phyloP scores from a whole-genome alignment of 2,888 invertebrate genomes.

The Ornithoptera priamus region DNA sequence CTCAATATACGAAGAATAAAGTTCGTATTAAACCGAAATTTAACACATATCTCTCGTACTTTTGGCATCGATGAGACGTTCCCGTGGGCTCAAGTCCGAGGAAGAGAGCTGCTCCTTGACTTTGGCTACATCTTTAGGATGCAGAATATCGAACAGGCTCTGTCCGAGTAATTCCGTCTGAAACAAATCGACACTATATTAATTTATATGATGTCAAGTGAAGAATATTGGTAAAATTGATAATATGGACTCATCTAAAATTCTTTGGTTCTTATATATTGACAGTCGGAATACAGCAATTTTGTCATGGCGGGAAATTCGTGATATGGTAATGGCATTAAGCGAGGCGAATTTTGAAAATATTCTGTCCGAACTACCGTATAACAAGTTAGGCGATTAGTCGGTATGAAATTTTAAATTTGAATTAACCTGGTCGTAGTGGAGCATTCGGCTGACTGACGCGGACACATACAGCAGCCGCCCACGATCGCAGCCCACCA shows the following conservation, averaged over 20 bases:
- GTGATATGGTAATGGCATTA: background rate
- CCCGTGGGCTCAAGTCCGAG: constrained; percentile 92
- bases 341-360: background rate
- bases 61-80: constrained; percentile 94
- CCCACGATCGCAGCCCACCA: constrained; percentile 95
- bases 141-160: constrained; percentile 95
- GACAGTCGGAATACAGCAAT: background rate
- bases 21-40: too few species aligned
- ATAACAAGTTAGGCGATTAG: background rate
- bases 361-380: background rate
- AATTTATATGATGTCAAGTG: background rate
- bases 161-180: constrained; percentile 93
- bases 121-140: constrained; percentile 96
- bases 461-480: constrained; percentile 93
- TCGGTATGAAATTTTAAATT: background rate
- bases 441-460: constrained; percentile 89
- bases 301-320: background rate
- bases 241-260: background rate
- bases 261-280: background rate
- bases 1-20: too few species aligned
- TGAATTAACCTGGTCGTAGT: constrained; percentile 87
- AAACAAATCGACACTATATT: constrained; percentile 24
- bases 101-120: constrained; percentile 97
- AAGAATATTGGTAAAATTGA: background rate
- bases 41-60: constrained; percentile 77